A percentile compares a stretch with the other conserved stretches of the same genome.
These are phyloP conservation scores for Macroramphosus scolopax DNA, from an alignment of 2,797 vertebrate species.

Conservation along the genomic window DNA sequence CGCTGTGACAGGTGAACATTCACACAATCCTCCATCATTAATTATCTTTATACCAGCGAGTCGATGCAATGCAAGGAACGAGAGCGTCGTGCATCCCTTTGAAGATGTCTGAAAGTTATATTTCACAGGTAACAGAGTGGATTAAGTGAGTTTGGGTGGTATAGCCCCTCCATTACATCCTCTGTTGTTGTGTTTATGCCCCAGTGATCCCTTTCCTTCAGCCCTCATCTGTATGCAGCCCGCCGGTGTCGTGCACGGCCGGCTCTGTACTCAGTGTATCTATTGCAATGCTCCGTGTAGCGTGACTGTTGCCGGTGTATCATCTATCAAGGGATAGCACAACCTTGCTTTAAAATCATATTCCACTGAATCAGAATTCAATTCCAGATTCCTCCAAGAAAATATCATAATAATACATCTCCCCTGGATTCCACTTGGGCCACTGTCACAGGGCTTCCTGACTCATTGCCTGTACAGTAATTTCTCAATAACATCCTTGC, in stretches of 20 bases:
- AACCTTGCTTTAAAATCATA: slow-evolving; percentile 71
- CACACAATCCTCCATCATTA: too few species aligned
- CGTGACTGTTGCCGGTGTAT: slow-evolving; percentile 66
- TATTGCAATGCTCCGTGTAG: slow-evolving; percentile 62
- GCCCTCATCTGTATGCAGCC: slow-evolving; percentile 65
- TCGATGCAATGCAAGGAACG: too few species aligned
- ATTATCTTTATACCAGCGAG: too few species aligned
- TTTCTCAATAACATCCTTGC: slow-evolving; percentile 64
- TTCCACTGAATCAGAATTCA: slow-evolving; percentile 75
- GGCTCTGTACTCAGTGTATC: slow-evolving; percentile 60
- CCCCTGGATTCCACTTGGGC: slow-evolving; percentile 58
- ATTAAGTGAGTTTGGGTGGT: slow-evolving; percentile 34
- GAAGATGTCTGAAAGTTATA: slow-evolving; percentile 14
- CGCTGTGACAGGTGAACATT: too few species aligned
- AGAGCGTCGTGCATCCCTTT: slow-evolving; percentile 2
- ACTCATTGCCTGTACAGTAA: slow-evolving; percentile 61
- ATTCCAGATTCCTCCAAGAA: slow-evolving; percentile 69
- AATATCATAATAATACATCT: slow-evolving; percentile 72
- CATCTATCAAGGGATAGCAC: slow-evolving; percentile 67
- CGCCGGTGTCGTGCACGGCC: slow-evolving; percentile 49
- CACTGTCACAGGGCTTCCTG: slow-evolving; percentile 58
- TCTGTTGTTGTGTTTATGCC: slow-evolving; percentile 59
- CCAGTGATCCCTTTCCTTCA: slow-evolving; percentile 47
- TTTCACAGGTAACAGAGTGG: slow-evolving; percentile 32
- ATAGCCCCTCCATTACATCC: slow-evolving; percentile 45